A percentile compares a stretch with the other conserved stretches of the same genome.
Evolutionary conservation across 2,888 invertebrate species (phyloP).

Genomic region (Euphydryas editha): DNA sequence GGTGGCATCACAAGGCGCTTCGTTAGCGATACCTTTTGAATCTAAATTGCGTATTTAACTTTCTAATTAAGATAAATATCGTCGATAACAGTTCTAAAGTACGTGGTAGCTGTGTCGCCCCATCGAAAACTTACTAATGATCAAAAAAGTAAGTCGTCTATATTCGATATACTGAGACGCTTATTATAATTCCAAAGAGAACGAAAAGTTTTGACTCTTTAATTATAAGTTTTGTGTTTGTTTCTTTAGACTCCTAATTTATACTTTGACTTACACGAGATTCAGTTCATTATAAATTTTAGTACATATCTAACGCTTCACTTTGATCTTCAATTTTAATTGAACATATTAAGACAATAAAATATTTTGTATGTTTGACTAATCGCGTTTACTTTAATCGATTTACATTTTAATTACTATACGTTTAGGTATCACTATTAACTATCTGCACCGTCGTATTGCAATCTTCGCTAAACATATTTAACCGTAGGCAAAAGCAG

Average conservation of each 20-base stretch:
- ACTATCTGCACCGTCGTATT: constrained; percentile 2
- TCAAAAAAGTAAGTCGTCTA: constrained; percentile 46
- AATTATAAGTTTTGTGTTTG: constrained; percentile 19
- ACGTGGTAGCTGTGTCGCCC: constrained; percentile 66
- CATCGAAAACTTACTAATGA: constrained; percentile 55
- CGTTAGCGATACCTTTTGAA: constrained; percentile 64
- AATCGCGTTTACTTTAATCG: neutral
- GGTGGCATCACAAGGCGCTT: constrained; percentile 76
- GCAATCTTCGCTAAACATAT: constrained; percentile 10
- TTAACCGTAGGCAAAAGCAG: constrained; percentile 8
- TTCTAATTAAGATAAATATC: constrained; percentile 80
- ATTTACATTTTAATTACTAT: neutral
- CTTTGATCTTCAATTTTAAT: neutral
- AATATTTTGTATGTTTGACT: neutral
- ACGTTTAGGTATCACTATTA: neutral
- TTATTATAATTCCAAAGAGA: constrained; percentile 40
- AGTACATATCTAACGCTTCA: constrained; percentile 10
- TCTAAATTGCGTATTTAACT: constrained; percentile 74
- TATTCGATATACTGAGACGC: constrained; percentile 42
- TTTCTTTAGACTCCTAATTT: constrained; percentile 12
- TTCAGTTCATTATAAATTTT: constrained; percentile 11
- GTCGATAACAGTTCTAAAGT: constrained; percentile 67
- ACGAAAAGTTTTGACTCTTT: constrained; percentile 24
- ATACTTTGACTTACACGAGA: constrained; percentile 5
- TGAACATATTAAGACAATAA: neutral